Evolutionary conservation across 1,140 invertebrate genomes (phyloP), one percentile per base, ranked within the genome.

Genomic region (Olivierus martensii): DNA sequence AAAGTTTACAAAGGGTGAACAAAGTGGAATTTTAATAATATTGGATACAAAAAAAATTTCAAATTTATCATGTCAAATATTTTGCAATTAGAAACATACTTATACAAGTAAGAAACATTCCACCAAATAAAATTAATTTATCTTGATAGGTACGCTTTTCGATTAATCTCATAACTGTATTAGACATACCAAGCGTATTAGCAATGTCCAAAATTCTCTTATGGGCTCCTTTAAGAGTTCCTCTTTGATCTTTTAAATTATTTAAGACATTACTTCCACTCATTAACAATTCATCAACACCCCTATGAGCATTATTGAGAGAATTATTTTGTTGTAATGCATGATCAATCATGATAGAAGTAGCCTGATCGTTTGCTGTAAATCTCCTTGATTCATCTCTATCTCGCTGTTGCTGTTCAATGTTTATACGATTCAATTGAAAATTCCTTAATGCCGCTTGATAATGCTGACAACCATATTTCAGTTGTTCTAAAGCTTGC

Each of bases 81-180:
- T 86, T 74, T 55, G 89, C 75, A 46, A 91, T 77, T 51, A 93
- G 66, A 55, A 81, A 76, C 67, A 99, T 90, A 43, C 96, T 73
- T 45, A 87, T 60, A 46, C 86, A 67, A 6, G 90, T 93, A 4
- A 94, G 63, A 36, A 92, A 62, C 80, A 96, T 90, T 46, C 92
- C 91, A 17, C 81, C 82, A 55, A 89, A 75, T 42, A 99, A 75
- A 57, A 99, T 78, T 60, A 85, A 83, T 69, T 90, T 92, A 70
- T 99, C 94, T 65, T 95, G 85, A 18, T 77, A 73, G 2, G 84
- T 80, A 61, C 94, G 71, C 49, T 83, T 75, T 66, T 99, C 94
- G 59, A 99, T 97, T 18, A 98, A 72, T 59, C 85, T 78, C 79
- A 99, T 93, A 0, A 94, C 94, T 22, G 94, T 91, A 63, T 93